These are phyloP conservation scores for Electrophaes corylata DNA, from an alignment of 2,888 invertebrate species.

Conservation along the genomic window DNA sequence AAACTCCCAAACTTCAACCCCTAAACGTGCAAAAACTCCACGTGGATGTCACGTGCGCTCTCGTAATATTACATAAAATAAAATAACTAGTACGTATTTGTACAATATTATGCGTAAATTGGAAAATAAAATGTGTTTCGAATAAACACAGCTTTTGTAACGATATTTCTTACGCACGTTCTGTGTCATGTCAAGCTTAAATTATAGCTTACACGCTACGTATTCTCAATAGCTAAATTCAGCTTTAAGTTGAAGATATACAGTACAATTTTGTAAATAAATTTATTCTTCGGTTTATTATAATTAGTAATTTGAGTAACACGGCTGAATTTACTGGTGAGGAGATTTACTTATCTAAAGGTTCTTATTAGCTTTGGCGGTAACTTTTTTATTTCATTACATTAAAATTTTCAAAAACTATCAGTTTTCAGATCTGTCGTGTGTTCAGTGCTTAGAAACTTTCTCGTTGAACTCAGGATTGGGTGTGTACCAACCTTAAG, in stretches of 20 bases:
- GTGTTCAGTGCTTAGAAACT: too few species aligned
- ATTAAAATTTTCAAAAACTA: too few species aligned
- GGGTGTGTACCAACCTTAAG: too few species aligned
- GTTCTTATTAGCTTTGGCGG: too few species aligned
- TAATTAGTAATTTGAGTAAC: conserved; percentile 7
- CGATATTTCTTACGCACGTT: conserved; percentile 28
- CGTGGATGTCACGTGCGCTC: too few species aligned
- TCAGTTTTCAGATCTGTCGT: too few species aligned
- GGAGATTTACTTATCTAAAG: neutral
- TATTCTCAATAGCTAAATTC: neutral
- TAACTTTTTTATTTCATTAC: neutral
- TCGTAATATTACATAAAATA: neutral
- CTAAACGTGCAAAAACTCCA: too few species aligned
- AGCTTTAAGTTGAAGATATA: neutral
- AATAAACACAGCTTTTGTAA: conserved; percentile 31
- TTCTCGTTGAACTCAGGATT: too few species aligned
- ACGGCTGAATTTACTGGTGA: neutral
- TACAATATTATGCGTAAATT: conserved; percentile 4
- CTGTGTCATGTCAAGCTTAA: conserved; percentile 29
- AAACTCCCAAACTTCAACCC: too few species aligned
- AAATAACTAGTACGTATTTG: neutral
- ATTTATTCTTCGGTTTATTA: neutral
- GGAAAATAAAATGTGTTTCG: conserved; percentile 33
- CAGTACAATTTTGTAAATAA: neutral
- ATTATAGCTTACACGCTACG: conserved; percentile 23